Evolutionary conservation across 2,113 vertebrate species (phyloP).

Genomic region (Rhineura floridana): DNA sequence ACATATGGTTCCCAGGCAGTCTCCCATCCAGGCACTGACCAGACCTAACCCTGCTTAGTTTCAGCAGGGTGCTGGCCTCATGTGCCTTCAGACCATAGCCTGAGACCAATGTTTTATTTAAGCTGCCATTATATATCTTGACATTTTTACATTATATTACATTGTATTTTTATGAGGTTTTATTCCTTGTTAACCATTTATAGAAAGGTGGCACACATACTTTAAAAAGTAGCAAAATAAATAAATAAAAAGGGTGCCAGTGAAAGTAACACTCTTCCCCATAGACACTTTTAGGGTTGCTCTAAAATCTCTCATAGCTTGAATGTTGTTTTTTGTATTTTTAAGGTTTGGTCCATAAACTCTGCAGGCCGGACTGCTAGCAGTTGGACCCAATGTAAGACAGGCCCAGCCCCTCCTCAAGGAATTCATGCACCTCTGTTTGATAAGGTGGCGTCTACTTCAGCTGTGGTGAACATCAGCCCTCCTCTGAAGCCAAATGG

Average conservation of each 20-base stretch:
- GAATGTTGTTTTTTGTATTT: constrained; percentile 14
- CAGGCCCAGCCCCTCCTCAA: constrained; percentile 87
- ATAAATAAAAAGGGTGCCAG: not conserved
- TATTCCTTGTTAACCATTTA: not conserved
- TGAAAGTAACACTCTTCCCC: not conserved
- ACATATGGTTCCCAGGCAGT: no score
- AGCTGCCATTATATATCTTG: not conserved
- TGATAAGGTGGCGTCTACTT: constrained; percentile 78
- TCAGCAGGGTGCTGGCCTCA: no score
- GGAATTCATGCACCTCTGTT: constrained; percentile 81
- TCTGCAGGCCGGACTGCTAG: constrained; percentile 82
- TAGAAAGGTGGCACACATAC: not conserved
- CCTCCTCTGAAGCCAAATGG: constrained; percentile 84
- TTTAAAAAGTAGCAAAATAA: not conserved
- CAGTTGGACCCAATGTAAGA: constrained; percentile 81
- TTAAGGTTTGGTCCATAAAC: constrained; percentile 89
- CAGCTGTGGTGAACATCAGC: constrained; percentile 82
- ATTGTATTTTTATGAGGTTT: not conserved
- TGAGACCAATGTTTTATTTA: not conserved
- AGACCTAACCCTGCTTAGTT: no score
- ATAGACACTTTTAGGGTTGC: not conserved
- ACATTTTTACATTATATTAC: not conserved
- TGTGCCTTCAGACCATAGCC: no score
- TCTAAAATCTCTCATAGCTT: not conserved
- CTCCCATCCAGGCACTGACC: no score